Evolutionary conservation across 1,140 invertebrate genomes (phyloP).

Genomic region (Penaeus vannamei): DNA sequence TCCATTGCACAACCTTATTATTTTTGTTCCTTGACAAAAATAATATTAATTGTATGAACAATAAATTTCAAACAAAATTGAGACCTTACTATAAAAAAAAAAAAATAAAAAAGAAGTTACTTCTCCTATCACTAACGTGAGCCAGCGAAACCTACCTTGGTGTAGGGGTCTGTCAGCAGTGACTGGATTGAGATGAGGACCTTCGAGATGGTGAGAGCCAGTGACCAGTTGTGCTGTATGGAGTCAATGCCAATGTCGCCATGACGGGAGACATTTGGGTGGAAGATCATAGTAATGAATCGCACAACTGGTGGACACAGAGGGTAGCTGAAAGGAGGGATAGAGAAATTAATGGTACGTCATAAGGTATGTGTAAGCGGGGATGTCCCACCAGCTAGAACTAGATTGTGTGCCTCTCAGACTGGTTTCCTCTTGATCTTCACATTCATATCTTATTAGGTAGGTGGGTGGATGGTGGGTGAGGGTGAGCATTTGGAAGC

Average conservation of each 20-base stretch:
- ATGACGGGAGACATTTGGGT: conserved; percentile 95
- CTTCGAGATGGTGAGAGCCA: conserved; percentile 92
- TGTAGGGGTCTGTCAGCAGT: conserved; percentile 91
- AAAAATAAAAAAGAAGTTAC: neutral
- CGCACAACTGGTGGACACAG: conserved; percentile 91
- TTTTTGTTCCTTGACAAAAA: no score
- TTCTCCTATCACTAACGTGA: neutral
- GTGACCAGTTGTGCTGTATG: conserved; percentile 95
- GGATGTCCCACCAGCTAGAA: no score
- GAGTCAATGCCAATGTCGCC: conserved; percentile 97
- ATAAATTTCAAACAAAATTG: no score
- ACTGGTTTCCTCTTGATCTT: no score
- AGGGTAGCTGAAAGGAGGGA: conserved; percentile 82
- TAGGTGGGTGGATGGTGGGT: no score
- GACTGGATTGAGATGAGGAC: conserved; percentile 92
- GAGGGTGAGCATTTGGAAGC: no score
- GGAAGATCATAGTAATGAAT: conserved; percentile 92
- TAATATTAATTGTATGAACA: no score
- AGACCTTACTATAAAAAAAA: neutral
- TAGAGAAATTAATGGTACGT: conserved; percentile 63
- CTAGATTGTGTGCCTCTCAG: no score
- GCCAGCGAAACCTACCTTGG: conserved; percentile 74
- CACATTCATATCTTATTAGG: no score
- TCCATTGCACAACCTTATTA: neutral
- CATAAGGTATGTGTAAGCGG: conserved; percentile 37